Percentiles rank a stretch among this genome's conserved stretches.
These are phyloP conservation scores for Calosoma granatense DNA, from an alignment of 1,140 invertebrate species.

Conservation along the genomic window DNA sequence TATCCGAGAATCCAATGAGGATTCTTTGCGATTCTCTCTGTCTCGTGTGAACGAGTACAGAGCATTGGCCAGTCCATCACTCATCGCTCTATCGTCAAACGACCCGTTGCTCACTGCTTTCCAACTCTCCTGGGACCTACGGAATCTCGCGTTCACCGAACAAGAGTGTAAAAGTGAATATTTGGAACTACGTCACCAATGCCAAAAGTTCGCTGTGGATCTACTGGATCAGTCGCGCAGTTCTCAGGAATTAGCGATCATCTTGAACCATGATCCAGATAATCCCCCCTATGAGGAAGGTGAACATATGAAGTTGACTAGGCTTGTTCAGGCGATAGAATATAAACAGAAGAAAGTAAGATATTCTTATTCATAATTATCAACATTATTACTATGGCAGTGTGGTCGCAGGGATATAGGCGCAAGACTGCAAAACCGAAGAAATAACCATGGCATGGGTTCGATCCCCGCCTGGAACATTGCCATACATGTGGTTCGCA, in stretches of 20 bases:
- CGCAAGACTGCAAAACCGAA: too few relatives aligned
- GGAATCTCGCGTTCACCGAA: conserved; percentile 65
- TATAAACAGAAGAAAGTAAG: conserved; percentile 86
- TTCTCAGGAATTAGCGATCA: conserved; percentile 83
- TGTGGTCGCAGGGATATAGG: too few relatives aligned
- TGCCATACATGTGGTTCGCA: too few relatives aligned
- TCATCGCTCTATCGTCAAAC: conserved; percentile 73
- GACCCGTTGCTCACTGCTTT: conserved; percentile 80
- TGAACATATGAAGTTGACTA: conserved; percentile 64
- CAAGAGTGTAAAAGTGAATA: conserved; percentile 75
- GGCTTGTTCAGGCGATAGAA: conserved; percentile 78
- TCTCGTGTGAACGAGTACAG: conserved; percentile 87
- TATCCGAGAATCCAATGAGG: conserved; percentile 55
- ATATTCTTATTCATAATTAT: conserved; percentile 11
- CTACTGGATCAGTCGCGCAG: conserved; percentile 80
- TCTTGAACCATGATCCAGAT: conserved; percentile 75
- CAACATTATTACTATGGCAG: too few relatives aligned
- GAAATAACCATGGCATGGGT: too few relatives aligned
- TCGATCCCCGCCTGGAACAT: too few relatives aligned
- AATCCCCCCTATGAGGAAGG: conserved; percentile 53
- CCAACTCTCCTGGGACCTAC: conserved; percentile 71
- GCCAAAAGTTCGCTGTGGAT: conserved; percentile 85
- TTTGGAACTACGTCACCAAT: conserved; percentile 67
- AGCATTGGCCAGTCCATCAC: conserved; percentile 81
- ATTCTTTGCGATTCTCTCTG: conserved; percentile 75